Base-by-base conservation (phyloP, 1,140 invertebrate genomes). In the Hetaerina americana region DNA sequence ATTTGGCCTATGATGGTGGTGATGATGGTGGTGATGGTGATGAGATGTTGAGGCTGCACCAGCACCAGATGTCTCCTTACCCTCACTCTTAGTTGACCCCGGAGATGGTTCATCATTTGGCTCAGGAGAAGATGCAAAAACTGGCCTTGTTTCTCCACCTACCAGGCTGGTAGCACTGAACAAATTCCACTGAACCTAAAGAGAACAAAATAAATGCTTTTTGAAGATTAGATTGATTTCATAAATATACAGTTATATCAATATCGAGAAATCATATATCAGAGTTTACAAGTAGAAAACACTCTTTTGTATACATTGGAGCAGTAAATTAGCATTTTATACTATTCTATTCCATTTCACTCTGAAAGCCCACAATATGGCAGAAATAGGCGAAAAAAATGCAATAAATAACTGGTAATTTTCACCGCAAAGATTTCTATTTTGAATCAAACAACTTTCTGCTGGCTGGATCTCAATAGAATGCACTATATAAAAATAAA, bases 111-210 rank as follows among this genome's bases (percentile, higher is more conserved):
- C 40, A 57, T 57, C 40, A 10, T 10, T 57, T 57, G 40, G 40
- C 40, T 57, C 40, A 57, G 40, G 40, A 57, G 40, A 57, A 3
- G 12, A 12, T 68, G 67, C 67, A 24, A 68, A 26, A 15, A 26
- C 26, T 1, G 67, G 27, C 24, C 67, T 28, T 1, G 25, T 40
- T 75, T 87, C 84, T 3, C 80, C 78, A 68, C 25, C 5, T 25
- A 85, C 81, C 74, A 87, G 79, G 76, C 84, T 86, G 1, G 85
- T 88, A 0, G 88, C 85, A 27, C 89, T 89, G 72, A 94, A 90
- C 27, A 94, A 81, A 80, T 94, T 94, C 88, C 90, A 92, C 80
- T 92, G 90, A 66, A 94, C 92, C 90, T 92, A 76, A 71, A 72
- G 72, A 73, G 29, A 72, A 70, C 18, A 72, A 71, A 28, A 72